Evolutionary conservation across 2,888 invertebrate species (phyloP).

Genomic region (Tachystola acroxantha): DNA sequence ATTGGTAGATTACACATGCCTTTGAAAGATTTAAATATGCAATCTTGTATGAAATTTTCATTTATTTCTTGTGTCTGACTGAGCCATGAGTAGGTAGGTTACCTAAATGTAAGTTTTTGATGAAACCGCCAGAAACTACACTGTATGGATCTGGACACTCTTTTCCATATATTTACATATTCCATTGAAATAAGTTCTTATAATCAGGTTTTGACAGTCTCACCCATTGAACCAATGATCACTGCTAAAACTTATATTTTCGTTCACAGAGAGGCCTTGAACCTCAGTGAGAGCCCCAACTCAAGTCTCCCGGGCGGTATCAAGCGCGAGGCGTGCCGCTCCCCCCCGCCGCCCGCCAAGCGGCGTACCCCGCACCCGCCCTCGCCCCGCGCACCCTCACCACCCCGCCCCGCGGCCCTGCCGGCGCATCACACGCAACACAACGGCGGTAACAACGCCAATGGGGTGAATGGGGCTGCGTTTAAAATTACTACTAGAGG

Average conservation of each 20-base stretch:
- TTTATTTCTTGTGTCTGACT: no score
- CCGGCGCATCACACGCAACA: constrained; percentile 25
- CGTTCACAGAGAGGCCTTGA: constrained; percentile 86
- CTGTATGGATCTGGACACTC: no score
- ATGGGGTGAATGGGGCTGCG: constrained; percentile 79
- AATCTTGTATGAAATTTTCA: no score
- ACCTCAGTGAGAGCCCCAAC: constrained; percentile 83
- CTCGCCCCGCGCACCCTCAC: constrained; percentile 41
- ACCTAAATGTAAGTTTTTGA: no score
- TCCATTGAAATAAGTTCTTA: no score
- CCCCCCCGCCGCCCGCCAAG: constrained; percentile 82
- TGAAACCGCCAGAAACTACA: no score
- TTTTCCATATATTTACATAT: no score
- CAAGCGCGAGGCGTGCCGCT: constrained; percentile 67
- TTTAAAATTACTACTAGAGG: constrained; percentile 94
- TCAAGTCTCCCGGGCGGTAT: constrained; percentile 50
- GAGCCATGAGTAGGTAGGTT: no score
- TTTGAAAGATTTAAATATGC: no score
- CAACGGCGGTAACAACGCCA: constrained; percentile 26
- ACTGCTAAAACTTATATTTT: not conserved
- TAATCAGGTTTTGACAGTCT: no score
- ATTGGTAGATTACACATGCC: no score
- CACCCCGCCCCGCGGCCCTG: constrained; percentile 23
- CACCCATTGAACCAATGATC: no score
- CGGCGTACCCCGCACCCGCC: constrained; percentile 57